These are phyloP conservation scores for Zaprionus africanus DNA, from an alignment of 1,140 invertebrate species.

Conservation along the genomic window DNA sequence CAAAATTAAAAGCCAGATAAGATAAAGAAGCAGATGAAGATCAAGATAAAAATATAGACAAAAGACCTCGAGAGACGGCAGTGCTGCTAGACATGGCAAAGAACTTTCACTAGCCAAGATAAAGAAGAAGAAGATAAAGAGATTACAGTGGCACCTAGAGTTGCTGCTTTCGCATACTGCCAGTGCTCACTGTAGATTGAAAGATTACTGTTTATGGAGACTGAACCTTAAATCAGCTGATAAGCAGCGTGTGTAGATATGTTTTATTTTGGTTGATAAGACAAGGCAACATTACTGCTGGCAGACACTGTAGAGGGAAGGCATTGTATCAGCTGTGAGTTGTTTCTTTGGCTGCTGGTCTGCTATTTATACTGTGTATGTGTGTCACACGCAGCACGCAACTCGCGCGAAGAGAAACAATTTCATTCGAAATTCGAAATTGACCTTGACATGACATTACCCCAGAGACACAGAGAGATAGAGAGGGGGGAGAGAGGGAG, in stretches of 20 bases:
- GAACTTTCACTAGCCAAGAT: constrained; percentile 14
- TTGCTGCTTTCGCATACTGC: not conserved
- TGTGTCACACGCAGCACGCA: constrained; percentile 8
- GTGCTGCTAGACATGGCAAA: not conserved
- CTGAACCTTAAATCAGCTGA: constrained; percentile 5
- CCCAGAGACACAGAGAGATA: too few relatives aligned
- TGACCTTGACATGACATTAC: constrained; percentile 47
- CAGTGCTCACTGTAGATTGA: not conserved
- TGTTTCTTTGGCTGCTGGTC: not conserved
- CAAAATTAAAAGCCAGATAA: not conserved
- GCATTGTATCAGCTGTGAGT: constrained; percentile 34
- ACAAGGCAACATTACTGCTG: not conserved
- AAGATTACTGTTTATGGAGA: constrained; percentile 2
- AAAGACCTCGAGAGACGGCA: not conserved
- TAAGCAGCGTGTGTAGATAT: not conserved
- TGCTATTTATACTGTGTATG: constrained; percentile 15
- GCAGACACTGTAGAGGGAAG: not conserved
- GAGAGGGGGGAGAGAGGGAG: too few relatives aligned
- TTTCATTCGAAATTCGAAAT: not conserved
- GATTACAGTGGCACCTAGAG: not conserved
- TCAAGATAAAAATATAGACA: too few relatives aligned
- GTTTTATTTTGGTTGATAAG: constrained; percentile 22
- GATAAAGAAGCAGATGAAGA: not conserved
- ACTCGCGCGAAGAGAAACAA: constrained; percentile 5
- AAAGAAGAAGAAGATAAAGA: not conserved